Evolutionary conservation across 2,797 vertebrate genomes (phyloP), one percentile per base, ranked within the genome.

Genomic region (Chanos chanos): DNA sequence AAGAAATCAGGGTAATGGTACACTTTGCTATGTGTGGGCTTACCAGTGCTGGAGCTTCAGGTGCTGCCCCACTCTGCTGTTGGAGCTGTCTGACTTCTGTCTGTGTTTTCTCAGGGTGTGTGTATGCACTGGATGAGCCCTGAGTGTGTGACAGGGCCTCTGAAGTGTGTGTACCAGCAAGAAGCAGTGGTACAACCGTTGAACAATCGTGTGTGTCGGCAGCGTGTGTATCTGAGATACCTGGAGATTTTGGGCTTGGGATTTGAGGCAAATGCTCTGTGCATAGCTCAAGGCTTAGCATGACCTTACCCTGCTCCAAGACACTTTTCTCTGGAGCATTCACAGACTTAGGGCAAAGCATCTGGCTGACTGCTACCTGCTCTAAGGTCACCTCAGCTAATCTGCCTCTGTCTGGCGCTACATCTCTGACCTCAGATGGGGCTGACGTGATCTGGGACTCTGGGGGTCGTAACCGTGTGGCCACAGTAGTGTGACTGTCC

Each of bases 241-340:
- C 62, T 58, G 40, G 25, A 25, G 53, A 61, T 72, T 58, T 72
- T 60, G 62, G 64, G 56, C 10, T 18, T 6, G 34, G 16, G 25
- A 57, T 66, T 43, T 45, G 68, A 16, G 19, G 44, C 12, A 7
- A 48, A 34, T 31, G 58, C n/a, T n/a, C n/a, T n/a, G n/a, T n/a
- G n/a, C n/a, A n/a, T n/a, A 25, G 27, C n/a, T 18, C 2, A 33
- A 15, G 37, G n/a, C n/a, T n/a, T n/a, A n/a, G n/a, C n/a, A n/a
- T n/a, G n/a, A n/a, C n/a, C n/a, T n/a, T n/a, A n/a, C n/a, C n/a
- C n/a, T n/a, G n/a, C n/a, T 61, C 56, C 18, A n/a, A 43, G 10
- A 27, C 36, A n/a, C n/a, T n/a, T n/a, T n/a, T n/a, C 24, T 10
- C 41, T 15, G 31, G n/a, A 15, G 7, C 7, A 22, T 49, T 13